Evolutionary conservation across 2,888 invertebrate genomes (phyloP).

Genomic region (Lydus trimaculatus): DNA sequence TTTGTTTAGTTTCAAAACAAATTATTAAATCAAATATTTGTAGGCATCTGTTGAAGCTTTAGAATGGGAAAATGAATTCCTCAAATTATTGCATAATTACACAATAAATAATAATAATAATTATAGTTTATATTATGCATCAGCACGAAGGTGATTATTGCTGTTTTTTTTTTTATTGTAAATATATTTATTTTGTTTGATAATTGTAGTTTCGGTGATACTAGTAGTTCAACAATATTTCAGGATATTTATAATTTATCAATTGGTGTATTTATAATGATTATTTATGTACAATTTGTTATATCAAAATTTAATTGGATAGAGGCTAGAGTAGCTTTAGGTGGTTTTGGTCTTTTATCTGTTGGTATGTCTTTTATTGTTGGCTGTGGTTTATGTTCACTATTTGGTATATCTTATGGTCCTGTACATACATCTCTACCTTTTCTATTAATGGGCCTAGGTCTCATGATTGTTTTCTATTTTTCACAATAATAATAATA

Average conservation of each 20-base stretch:
- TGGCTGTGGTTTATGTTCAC: conserved; percentile 75
- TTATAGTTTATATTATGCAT: conserved; percentile 65
- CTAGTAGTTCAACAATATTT: conserved; percentile 74
- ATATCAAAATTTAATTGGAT: conserved; percentile 78
- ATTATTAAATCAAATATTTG: conserved; percentile 20
- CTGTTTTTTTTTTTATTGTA: not conserved
- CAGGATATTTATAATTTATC: conserved; percentile 75
- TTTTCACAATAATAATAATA: not conserved
- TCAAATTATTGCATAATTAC: conserved; percentile 55
- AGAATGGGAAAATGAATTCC: conserved; percentile 69
- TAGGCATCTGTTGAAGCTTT: conserved; percentile 65
- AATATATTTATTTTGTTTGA: not conserved
- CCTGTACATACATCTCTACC: conserved; percentile 84
- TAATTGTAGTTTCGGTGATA: conserved; percentile 73
- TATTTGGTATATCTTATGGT: conserved; percentile 76
- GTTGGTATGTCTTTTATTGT: conserved; percentile 77
- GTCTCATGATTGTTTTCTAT: conserved; percentile 39
- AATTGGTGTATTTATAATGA: conserved; percentile 74
- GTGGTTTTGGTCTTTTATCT: conserved; percentile 72
- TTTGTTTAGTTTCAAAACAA: not conserved
- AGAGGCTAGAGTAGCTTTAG: conserved; percentile 74
- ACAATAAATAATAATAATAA: conserved; percentile 55
- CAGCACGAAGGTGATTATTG: conserved; percentile 65
- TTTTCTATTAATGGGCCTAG: conserved; percentile 80
- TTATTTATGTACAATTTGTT: conserved; percentile 75